phyloP scores from a whole-genome alignment of 2,888 invertebrate genomes.

The Chloroclysta siterata region DNA sequence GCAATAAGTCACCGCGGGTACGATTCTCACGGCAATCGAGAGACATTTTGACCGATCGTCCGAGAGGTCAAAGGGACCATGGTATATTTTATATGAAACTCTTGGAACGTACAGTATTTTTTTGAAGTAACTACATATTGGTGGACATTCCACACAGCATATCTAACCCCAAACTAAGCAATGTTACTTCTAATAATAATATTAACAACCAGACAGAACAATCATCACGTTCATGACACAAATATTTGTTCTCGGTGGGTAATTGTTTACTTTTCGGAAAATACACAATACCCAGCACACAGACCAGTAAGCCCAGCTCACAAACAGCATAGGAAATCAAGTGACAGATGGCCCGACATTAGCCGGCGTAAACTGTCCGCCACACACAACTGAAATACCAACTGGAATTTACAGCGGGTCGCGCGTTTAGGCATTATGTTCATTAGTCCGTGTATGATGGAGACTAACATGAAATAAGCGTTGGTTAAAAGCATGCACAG shows the following conservation, averaged over 20 bases:
- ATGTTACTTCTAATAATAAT: no score
- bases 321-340: slow-evolving; percentile 33
- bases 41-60: slow-evolving; percentile 4
- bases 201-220: no score
- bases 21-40: slow-evolving; percentile 28
- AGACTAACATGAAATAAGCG: slow-evolving; percentile 18
- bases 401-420: slow-evolving; percentile 24
- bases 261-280: slow-evolving; percentile 6
- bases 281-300: slow-evolving; percentile 11
- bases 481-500: slow-evolving; percentile 16
- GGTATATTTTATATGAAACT: background rate
- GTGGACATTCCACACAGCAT: no score
- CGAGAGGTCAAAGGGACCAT: slow-evolving; percentile 5
- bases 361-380: slow-evolving; percentile 28
- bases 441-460: slow-evolving; percentile 27
- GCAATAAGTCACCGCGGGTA: slow-evolving; percentile 24
- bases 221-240: no score
- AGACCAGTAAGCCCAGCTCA: slow-evolving; percentile 19
- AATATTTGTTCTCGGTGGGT: background rate
- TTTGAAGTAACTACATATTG: no score
- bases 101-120: no score
- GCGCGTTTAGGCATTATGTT: slow-evolving; percentile 27
- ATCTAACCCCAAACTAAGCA: no score
- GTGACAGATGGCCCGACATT: slow-evolving; percentile 31
- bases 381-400: slow-evolving; percentile 24